Conservation (phyloP, 1,140 invertebrate species). For the Panonychus citri region DNA sequence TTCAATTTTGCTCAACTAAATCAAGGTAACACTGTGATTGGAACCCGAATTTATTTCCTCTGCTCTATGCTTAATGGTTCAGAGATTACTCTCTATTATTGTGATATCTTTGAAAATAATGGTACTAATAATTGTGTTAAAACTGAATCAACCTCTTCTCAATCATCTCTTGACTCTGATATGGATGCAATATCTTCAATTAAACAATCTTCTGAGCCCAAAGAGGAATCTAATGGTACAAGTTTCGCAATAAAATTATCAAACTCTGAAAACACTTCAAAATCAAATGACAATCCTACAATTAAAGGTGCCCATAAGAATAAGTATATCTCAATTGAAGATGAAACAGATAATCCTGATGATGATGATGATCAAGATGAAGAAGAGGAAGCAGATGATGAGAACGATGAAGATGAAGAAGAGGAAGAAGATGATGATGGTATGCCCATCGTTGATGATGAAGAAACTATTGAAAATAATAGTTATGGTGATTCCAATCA, state of each 20-base stretch:
- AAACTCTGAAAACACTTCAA: neutral
- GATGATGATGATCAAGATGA: neutral
- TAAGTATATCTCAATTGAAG: too few species aligned
- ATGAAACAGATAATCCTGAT: neutral
- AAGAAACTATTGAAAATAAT: too few species aligned
- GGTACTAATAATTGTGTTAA: neutral
- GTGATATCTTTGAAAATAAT: slow-evolving; percentile 35
- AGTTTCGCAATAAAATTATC: neutral
- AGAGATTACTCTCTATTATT: slow-evolving; percentile 64
- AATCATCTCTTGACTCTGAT: neutral
- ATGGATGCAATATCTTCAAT: neutral
- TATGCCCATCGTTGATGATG: neutral
- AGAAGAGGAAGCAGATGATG: neutral
- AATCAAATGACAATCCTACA: too few species aligned
- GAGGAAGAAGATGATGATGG: neutral
- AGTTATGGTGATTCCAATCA: neutral
- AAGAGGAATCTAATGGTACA: neutral
- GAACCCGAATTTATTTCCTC: slow-evolving; percentile 61
- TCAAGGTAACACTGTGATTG: neutral
- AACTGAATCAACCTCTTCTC: neutral
- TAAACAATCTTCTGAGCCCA: neutral
- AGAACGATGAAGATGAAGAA: neutral
- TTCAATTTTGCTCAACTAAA: slow-evolving; percentile 39
- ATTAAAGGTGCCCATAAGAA: too few species aligned
- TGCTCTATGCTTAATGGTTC: slow-evolving; percentile 54